phyloP scores from a whole-genome alignment of 2,797 vertebrate genomes.

The Meda fulgida region DNA sequence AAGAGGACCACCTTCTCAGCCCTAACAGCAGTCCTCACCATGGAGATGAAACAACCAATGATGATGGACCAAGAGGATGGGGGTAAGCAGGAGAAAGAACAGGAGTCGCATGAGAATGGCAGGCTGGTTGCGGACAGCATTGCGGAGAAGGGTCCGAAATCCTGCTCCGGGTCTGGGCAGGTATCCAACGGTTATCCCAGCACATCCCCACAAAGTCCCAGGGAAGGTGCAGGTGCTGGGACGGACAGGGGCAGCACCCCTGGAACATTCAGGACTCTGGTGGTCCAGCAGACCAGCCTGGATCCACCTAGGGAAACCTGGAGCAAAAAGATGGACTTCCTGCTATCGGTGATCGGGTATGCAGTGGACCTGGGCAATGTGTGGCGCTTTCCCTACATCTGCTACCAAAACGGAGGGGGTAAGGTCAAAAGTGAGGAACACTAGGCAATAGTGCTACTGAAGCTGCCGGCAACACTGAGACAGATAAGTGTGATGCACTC shows the following conservation, averaged over 20 bases:
- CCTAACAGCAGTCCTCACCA: constrained; percentile 68
- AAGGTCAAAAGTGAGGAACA: constrained; percentile 69
- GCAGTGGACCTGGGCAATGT: constrained; percentile 98
- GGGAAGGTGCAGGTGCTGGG: constrained; percentile 70
- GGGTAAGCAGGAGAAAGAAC: constrained; percentile 68
- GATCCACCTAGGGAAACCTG: constrained; percentile 89
- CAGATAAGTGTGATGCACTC: constrained; percentile 6
- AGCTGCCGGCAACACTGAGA: neutral
- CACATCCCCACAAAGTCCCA: constrained; percentile 82
- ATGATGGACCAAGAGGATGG: constrained; percentile 78
- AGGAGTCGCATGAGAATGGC: constrained; percentile 78
- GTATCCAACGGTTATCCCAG: constrained; percentile 91
- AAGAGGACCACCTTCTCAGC: constrained; percentile 69
- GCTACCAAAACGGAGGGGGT: constrained; percentile 99
- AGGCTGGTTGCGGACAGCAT: constrained; percentile 75
- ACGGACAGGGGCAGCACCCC: constrained; percentile 61
- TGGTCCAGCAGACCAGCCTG: constrained; percentile 85
- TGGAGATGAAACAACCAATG: constrained; percentile 84
- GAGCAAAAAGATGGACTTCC: constrained; percentile 98
- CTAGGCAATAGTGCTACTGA: neutral
- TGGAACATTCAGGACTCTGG: constrained; percentile 81
- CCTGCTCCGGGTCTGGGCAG: constrained; percentile 73
- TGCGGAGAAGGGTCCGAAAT: constrained; percentile 72
- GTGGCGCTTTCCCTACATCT: constrained; percentile 98
- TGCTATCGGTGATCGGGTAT: constrained; percentile 96